Base-by-base conservation (phyloP, 2,113 vertebrate genomes). In the Crotophaga sulcirostris region DNA sequence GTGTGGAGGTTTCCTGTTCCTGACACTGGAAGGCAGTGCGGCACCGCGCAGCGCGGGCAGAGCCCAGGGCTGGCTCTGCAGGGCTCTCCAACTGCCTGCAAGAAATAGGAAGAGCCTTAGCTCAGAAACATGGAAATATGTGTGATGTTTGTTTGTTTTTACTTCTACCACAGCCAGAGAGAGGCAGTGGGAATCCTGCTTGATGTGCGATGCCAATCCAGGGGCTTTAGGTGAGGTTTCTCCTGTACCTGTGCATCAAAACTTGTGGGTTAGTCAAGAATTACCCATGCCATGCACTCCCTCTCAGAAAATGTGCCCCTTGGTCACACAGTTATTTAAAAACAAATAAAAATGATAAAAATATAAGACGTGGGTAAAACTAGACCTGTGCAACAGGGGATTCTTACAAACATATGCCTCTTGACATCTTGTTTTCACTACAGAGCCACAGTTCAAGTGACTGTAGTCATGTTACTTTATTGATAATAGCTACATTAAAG, bases 21-120 rank as follows among this genome's bases (percentile, higher is more conserved):
- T 31, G 78, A 3, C 56, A 11, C 89, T 11, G 96, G 97, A 95
- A 94, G 97, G 93, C 96, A 96, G 91, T 93, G 85, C 94, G 94
- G 92, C 38, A 59, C 96, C 3, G 34, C 9, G 38, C 73, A 77
- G 78, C 26, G 62, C 68, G 3, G 28, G 29, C 2, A 49, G 19
- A 47, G 31, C 59, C 64, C 34, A 1, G 18, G 23, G 8, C 16
- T 26, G 76, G 5, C 44, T 67, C 13, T 3, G 4, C 1, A 0
- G 14, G 19, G 16, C 23, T 51, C 66, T 49, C 12, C 5, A 26
- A 23, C 26, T 38, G 16, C 18, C 0, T 0, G 7, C 3, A 2
- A 56, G 38, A 9, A 38, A 23, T 5, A 14, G 47, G 31, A 25
- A 63, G n/a, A 62, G 29, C 7, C 14, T 60, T 54, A 18, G 36